Conservation (phyloP, 2,113 vertebrate species). For the Leucopsar rothschildi region DNA sequence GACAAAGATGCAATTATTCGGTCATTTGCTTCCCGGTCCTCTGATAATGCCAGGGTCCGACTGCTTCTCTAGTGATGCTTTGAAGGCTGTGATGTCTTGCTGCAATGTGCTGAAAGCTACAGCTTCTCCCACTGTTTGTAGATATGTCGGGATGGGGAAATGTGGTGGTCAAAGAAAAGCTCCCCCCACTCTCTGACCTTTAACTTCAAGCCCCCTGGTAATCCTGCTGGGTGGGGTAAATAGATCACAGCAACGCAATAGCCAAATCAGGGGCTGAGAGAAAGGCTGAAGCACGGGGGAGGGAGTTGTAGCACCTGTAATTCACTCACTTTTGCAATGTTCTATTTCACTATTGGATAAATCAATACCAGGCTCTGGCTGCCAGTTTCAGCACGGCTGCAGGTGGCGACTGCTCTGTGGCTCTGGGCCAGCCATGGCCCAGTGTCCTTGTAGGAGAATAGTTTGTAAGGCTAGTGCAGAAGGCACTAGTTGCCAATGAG, state of each 20-base stretch:
- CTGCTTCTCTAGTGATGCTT: not conserved
- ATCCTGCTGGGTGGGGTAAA: not conserved
- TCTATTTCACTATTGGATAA: not conserved
- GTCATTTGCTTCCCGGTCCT: not conserved
- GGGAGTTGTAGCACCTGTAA: not conserved
- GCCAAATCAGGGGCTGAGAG: not conserved
- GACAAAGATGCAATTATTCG: not conserved
- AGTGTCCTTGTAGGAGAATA: not conserved
- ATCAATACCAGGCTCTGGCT: not conserved
- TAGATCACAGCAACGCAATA: rapidly evolving
- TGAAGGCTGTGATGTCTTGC: not conserved
- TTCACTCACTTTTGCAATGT: not conserved
- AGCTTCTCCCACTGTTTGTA: not conserved
- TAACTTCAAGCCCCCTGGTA: not conserved
- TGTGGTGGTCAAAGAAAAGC: not conserved
- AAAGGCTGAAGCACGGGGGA: not conserved
- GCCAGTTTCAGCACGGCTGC: not conserved
- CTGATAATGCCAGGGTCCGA: not conserved
- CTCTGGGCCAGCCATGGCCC: not conserved
- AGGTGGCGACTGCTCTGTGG: not conserved
- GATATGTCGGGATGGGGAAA: rapidly evolving
- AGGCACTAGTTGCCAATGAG: no score
- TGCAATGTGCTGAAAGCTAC: rapidly evolving
- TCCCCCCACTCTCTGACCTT: rapidly evolving
- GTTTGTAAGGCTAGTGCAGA: no score